Conservation (phyloP, 2,797 vertebrate species). For the Echeneis naucrates region DNA sequence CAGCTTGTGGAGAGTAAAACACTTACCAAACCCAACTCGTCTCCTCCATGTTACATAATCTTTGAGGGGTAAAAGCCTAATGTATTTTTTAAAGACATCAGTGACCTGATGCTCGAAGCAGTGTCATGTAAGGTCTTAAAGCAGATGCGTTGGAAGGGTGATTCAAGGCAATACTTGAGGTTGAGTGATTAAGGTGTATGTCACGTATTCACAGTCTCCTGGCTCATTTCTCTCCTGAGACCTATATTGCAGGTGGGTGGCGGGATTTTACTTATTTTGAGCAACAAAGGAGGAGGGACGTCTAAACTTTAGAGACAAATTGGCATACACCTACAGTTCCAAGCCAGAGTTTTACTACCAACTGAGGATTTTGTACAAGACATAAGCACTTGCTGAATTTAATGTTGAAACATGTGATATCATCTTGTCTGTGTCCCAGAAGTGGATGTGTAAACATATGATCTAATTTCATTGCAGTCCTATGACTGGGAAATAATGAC, state of each 20-base stretch:
- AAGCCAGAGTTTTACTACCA: constrained; percentile 21
- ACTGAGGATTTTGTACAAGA: constrained; percentile 15
- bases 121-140: constrained; percentile 20
- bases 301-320: constrained; percentile 7
- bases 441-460: constrained; percentile 16
- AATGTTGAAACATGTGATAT: constrained; percentile 20
- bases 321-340: constrained; percentile 21
- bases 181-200: too few relatives aligned
- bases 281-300: constrained; percentile 1
- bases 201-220: too few relatives aligned
- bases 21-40: constrained; percentile 28
- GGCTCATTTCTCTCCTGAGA: too few relatives aligned
- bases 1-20: constrained; percentile 21
- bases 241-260: too few relatives aligned
- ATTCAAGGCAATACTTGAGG: too few relatives aligned
- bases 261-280: constrained; percentile 36
- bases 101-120: constrained; percentile 9
- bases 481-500: constrained; percentile 40
- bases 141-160: constrained; percentile 34
- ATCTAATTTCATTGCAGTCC: constrained; percentile 36
- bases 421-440: constrained; percentile 5
- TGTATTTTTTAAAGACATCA: constrained; percentile 55
- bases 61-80: constrained; percentile 29
- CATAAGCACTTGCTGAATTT: neutral
- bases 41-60: constrained; percentile 43